Evolutionary conservation across 1,140 invertebrate genomes (phyloP), one percentile per base, ranked within the genome.

Genomic region (Micrasema longulum): DNA sequence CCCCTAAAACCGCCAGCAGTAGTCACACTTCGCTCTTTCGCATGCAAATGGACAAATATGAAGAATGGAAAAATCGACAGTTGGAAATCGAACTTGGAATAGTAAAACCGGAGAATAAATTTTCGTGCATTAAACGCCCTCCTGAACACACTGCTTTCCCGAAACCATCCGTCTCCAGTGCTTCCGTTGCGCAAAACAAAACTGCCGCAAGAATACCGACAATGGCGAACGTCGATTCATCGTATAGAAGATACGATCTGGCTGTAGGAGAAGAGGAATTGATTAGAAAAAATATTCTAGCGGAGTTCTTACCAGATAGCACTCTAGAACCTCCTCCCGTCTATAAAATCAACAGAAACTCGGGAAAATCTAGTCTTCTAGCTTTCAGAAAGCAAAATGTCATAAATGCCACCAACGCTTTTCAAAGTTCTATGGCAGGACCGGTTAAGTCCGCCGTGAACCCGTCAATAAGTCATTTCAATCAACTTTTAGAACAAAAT

Each of bases 331-430:
- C 20, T 22, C 14, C 47, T 18, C 14, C 50, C 47, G 6, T n/a
- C 16, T 12, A 18, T n/a, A 23, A 12, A 23, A 20, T 43, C 22
- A 45, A 66, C 16, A 23, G n/a, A 26, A 20, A 23, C 47, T 16
- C 55, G 1, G 41, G 11, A 31, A 74, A 52, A 52, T 74, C 72
- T 16, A 70, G 68, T 52, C 62, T 74, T 22, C 38, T 74, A 4
- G 7, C 68, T 6, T 74, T 48, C 53, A 66, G 72, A 11, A 74
- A 74, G 57, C 36, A 69, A 2, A 64, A 23, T 36, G 41, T 10
- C 11, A 35, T 31, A 64, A 22, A 43, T 1, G 36, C 16, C 10
- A 10, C 35, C 20, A n/a, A 16, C 9, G 18, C 18, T 48, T 48
- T 11, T 5, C 47, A 7, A 22, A 18, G 47, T 10, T 4, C 18